Percentiles rank a stretch among this genome's conserved stretches.
These are phyloP conservation scores for Chironomus riparius DNA, from an alignment of 2,888 invertebrate genomes.

Conservation along the genomic window DNA sequence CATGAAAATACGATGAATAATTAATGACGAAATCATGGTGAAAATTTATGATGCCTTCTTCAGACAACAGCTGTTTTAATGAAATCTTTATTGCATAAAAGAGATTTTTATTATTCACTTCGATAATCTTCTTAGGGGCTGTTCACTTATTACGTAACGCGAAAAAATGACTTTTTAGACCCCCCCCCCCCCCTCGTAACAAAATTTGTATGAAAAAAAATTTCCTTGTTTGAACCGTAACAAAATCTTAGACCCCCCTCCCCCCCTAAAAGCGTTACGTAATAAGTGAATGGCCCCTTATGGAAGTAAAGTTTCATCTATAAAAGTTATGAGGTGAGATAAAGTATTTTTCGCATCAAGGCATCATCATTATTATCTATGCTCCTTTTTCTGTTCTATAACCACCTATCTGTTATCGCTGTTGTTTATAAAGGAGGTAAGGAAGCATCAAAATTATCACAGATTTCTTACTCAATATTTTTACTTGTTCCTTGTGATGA, in stretches of 20 bases:
- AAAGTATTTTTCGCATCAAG: not conserved
- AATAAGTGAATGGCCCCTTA: no score
- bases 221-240: no score
- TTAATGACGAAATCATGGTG: constrained; percentile 12
- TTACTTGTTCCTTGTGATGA: no score
- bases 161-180: no score
- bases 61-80: constrained; percentile 8
- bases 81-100: not conserved
- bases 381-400: not conserved
- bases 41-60: constrained; percentile 3
- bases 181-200: no score
- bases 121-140: not conserved
- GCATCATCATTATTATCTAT: no score
- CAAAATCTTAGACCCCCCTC: no score
- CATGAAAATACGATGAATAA: not conserved
- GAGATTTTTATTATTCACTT: not conserved
- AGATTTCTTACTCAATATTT: no score
- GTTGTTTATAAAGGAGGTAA: not conserved
- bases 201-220: no score
- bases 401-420: not conserved
- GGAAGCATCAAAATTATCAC: not conserved
- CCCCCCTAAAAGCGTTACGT: no score
- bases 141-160: no score
- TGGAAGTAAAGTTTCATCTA: not conserved
- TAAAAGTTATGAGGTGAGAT: constrained; percentile 2